Evolutionary conservation across 2,888 invertebrate species (phyloP), one percentile per base, ranked within the genome.

Genomic region (Neoscelio sp.): DNA sequence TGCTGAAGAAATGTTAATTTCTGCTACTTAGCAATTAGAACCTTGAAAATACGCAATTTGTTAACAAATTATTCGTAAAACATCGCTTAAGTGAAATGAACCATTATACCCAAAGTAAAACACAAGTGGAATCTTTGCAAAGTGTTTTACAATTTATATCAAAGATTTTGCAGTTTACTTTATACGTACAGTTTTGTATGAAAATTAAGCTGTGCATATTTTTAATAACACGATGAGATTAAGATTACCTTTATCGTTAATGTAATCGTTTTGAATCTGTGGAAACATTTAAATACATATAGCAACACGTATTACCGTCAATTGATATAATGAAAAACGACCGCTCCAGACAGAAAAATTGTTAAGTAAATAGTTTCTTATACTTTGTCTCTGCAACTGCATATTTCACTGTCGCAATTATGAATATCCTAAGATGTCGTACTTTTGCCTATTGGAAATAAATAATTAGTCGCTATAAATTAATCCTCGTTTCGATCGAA

Each of bases 401-500:
- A 65, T 65, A 35, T 17, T 18, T 54, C 44, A 56, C 26, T 44
- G 58, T 68, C 48, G 26, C 23, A 20, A 38, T 48, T 38, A 58
- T 28, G 28, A 58, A 68, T 68, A 58, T 23, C 17, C 17, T 35
- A 28, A 28, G 38, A 50, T 15, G 38, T n/a, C 2, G 26, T 33
- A 38, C 17, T 64, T 64, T 64, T 64, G 5, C 13, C n/a, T 18
- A n/a, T 7, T 38, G 70, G 13, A 48, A 62, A 73, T 44, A 33
- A 54, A 73, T 54, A 52, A 71, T 35, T 64, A 44, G 8, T 12
- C 28, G 12, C 50, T 26, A 52, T 73, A 64, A 62, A 73, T 62
- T 62, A 50, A 60, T 20, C 26, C 50, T 26, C 40, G 40, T 33
- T 35, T 12, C n/a, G 8, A 18, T 38, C 35, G 15, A 10, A 35